Percentiles rank a stretch among this genome's conserved stretches.
These are phyloP conservation scores for Aythya baeri DNA, from an alignment of 2,113 vertebrate genomes.

Conservation along the genomic window DNA sequence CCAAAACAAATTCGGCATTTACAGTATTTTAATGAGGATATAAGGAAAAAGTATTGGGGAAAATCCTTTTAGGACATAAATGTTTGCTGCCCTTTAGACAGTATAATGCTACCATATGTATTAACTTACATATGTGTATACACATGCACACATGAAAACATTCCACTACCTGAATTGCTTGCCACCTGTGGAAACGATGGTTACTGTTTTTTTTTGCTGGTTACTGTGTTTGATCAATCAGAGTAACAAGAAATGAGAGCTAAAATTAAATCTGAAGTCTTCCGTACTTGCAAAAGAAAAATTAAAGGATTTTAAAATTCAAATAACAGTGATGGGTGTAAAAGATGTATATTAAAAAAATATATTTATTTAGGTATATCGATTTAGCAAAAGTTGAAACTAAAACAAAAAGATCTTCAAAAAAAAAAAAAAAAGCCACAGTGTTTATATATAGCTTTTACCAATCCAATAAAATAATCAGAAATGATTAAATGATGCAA, in stretches of 20 bases:
- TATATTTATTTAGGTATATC: not conserved
- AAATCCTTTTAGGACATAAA: not conserved
- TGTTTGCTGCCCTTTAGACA: not conserved
- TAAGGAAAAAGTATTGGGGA: not conserved
- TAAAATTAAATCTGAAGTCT: not conserved
- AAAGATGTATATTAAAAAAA: not conserved
- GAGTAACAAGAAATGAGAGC: not conserved
- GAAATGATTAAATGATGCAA: not conserved
- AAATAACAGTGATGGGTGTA: not conserved
- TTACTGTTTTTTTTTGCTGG: not conserved
- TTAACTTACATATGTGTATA: not conserved
- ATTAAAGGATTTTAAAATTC: not conserved
- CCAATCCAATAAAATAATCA: not conserved
- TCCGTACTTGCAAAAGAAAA: not conserved
- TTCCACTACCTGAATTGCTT: not conserved
- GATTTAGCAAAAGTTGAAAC: not conserved
- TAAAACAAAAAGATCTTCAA: not conserved
- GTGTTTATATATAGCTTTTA: not conserved
- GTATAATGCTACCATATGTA: not conserved
- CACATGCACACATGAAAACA: not conserved
- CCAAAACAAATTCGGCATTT: not conserved
- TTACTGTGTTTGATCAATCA: not conserved
- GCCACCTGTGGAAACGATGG: not conserved
- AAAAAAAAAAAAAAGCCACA: not conserved
- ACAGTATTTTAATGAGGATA: not conserved